Conservation (phyloP, 2,113 vertebrate genomes). For the Sorex araneus region DNA sequence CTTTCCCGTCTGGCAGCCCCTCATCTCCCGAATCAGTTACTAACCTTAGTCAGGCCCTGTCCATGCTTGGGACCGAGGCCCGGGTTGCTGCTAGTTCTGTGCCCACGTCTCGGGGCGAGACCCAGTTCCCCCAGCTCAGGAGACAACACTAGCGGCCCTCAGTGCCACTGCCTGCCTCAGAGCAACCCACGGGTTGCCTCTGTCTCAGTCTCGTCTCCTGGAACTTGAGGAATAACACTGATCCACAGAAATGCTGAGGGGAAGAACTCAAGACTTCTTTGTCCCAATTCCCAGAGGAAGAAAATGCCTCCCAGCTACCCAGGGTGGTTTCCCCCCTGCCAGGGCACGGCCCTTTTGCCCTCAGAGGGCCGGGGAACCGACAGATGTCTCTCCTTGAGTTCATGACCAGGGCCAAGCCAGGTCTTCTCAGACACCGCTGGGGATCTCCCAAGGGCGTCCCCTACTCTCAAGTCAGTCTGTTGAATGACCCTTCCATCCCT, state of each 20-base stretch:
- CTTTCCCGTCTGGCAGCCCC: neutral
- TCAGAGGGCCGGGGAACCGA: neutral
- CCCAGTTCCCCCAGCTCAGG: neutral
- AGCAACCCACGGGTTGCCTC: neutral
- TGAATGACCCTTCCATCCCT: neutral
- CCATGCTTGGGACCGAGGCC: neutral
- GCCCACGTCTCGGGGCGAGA: neutral
- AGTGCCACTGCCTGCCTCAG: neutral
- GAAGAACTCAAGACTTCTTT: conserved; percentile 27
- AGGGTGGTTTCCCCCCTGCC: too few species aligned
- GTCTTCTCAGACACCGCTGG: neutral
- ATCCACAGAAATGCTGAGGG: conserved; percentile 1
- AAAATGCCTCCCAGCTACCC: neutral
- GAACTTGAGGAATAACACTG: conserved; percentile 61
- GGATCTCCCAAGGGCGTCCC: neutral
- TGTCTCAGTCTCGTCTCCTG: conserved; percentile 26
- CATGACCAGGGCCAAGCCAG: neutral
- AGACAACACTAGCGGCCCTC: neutral
- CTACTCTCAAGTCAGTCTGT: neutral
- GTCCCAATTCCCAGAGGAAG: neutral
- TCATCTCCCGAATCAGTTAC: neutral
- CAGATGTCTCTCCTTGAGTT: neutral
- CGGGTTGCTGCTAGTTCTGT: neutral
- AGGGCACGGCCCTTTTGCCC: too few species aligned
- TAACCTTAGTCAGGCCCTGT: neutral